Evolutionary conservation across 2,797 vertebrate species (phyloP), one percentile per base, ranked within the genome.

Genomic region (Crax fasciolata): DNA sequence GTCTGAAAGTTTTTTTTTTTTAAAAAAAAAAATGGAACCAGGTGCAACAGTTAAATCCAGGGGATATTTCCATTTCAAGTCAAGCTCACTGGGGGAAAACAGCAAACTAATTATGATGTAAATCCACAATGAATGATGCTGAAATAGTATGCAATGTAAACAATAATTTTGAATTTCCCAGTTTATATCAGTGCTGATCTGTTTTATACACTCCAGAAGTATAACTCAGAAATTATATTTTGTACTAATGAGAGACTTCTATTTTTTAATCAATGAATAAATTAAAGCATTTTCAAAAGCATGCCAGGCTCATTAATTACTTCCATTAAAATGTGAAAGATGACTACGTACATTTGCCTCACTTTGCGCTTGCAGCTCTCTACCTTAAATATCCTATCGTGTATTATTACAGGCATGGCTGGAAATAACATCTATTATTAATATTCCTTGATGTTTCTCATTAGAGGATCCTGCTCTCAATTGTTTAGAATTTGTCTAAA

Each of bases 191-290:
- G 85, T 57, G 68, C 41, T 71, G 83, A 93, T 96, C 87, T 94
- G 89, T 87, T 96, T 96, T 91, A 90, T 90, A 71, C 52, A 94
- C 87, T 95, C 74, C 74, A 94, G 91, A 94, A 94, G 71, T 89
- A 46, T 70, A 96, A 94, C 73, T 95, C 85, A 94, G 87, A 96
- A 94, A 94, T 91, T 68, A 90, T 93, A 96, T 91, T 91, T 73
- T 91, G 63, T 92, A 91, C 89, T 95, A 92, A 95, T 94, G 87
- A 95, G 94, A 93, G 84, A 86, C 85, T 93, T 94, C 83, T 82
- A 97, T 61, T 93, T 95, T 96, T 95, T 94, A 95, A 96, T 94
- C 94, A 95, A 95, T 89, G 93, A 96, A 93, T 95, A 94, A 96
- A 96, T 96, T 79, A 90, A 91, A 90, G 54, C 80, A 93, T 71